Base-by-base conservation (phyloP, 2,888 invertebrate genomes). In the Sycophila texana region DNA sequence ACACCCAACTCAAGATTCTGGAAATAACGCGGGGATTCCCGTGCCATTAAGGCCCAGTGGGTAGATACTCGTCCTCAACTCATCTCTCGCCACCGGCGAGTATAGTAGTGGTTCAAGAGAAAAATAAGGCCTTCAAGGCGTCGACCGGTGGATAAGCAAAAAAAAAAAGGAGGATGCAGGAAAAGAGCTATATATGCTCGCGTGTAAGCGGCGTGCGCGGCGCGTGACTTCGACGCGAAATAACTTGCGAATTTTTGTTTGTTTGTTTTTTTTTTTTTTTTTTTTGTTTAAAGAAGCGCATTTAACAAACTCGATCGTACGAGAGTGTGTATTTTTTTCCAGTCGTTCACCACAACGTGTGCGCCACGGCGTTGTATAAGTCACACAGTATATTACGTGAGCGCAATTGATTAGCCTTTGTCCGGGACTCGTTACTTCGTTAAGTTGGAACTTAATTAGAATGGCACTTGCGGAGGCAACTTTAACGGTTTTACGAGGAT, bases 131-230 rank as follows among this genome's bases (percentile, higher is more conserved):
- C 51, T 26, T 57, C 68, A 63, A 63, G 67, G 73, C 63, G 63
- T 65, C 65, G 55, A 49, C 75, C 51, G n/a, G 47, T 39, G 39
- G 18, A 47, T 1, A 39, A 49, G 60, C 30, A 61, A 61, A 60
- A 68, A 70, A 66, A 76, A 70, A 18, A 55, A 22, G 67, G n/a
- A 58, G 58, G 60, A 70, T 61, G 68, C 72, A 66, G 66, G 77
- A 60, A 30, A 66, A 71, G 71, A 63, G 58, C 53, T 30, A 66
- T 53, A 66, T 47, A 49, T 18, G 53, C 61, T 58, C 65, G 67
- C 72, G 80, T 76, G 80, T 30, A 55, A 57, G 57, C 73, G 72
- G 80, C 80, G 76, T 73, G 80, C 51, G 22, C 51, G 39, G 30
- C 73, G 68, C 76, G 55, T 75, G 72, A 30, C 71, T 5, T n/a